phyloP scores from a whole-genome alignment of 2,888 invertebrate genomes.

The Pimpla rufipes region DNA sequence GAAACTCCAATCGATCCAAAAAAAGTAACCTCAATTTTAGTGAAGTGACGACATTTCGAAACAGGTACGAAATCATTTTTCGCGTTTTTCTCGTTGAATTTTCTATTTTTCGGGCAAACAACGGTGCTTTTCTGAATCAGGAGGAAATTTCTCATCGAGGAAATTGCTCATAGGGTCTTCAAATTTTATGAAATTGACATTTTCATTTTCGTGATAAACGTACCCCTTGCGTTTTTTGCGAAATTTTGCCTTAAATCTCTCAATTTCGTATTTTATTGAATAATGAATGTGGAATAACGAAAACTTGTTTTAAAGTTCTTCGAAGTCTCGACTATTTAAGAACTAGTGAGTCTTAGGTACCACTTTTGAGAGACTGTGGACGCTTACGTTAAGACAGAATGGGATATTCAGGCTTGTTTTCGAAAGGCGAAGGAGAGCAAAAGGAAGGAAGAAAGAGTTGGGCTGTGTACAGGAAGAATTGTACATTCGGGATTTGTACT shows the following conservation, averaged over 20 bases:
- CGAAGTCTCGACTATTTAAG: not conserved
- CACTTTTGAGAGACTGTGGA: not conserved
- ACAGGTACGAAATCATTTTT: no score
- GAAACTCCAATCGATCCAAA: no score
- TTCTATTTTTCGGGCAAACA: no score
- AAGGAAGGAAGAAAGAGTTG: slow-evolving; percentile 23
- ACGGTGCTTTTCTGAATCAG: no score
- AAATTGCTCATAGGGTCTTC: no score
- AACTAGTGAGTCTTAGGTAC: not conserved
- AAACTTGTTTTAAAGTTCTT: not conserved
- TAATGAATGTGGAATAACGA: not conserved
- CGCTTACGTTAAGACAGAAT: slow-evolving; percentile 1
- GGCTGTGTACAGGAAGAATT: slow-evolving; percentile 28
- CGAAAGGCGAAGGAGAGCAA: not conserved
- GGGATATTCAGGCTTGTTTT: slow-evolving; percentile 20
- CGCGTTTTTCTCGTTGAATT: no score
- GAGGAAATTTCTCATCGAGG: no score
- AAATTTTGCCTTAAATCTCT: not conserved
- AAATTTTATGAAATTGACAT: no score
- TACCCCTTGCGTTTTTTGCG: no score
- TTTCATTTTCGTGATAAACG: no score
- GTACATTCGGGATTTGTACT: slow-evolving; percentile 47
- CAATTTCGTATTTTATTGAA: not conserved
- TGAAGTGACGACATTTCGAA: no score
- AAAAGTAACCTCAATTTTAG: no score